Base-by-base conservation (phyloP, 37 sponge, comb jelly and placozoan species). In the Tethya wilhelma region DNA sequence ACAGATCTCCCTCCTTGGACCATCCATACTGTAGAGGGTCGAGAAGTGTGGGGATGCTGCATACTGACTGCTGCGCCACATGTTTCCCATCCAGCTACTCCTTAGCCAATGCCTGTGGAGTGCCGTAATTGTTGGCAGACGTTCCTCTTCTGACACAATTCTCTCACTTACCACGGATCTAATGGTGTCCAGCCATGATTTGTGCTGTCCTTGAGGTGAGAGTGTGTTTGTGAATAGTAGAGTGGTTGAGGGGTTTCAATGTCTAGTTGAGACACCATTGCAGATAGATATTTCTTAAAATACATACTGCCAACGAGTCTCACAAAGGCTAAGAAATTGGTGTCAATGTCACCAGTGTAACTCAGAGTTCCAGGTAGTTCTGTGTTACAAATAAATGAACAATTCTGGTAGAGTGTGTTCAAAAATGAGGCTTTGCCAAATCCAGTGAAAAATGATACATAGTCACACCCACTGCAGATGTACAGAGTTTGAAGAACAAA, bases 401-500 rank as follows among this genome's bases (percentile, higher is more conserved):
- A 11, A 34, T 68, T 8, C 40, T 68, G 69, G 19, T 36, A 68
- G 69, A 68, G 33, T 14, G 43, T 34, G n/a, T 68, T 34, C 69
- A 68, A 40, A 19, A 68, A 40, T 40, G 69, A 8, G 8, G 40
- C 69, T 23, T 68, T 68, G 12, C 69, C 69, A 29, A 68, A 36
- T 6, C 43, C 40, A 11, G 43, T 9, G 33, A 68, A 68, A 40
- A 40, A 68, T 36, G 69, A 68, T 40, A 68, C 43, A 39, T 68
- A 68, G 43, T 68, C 69, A 68, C 69, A 68, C 69, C 69, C 69
- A n/a, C n/a, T n/a, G n/a, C n/a, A n/a, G n/a, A n/a, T n/a, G n/a
- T n/a, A n/a, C 23, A 40, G 40, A 36, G 5, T 20, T n/a, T 34
- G 40, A n/a, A 68, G 7, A 68, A 68, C 5, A 20, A n/a, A 8